Percentiles rank a stretch among this genome's conserved stretches.
Evolutionary conservation across 2,888 invertebrate species (phyloP).

Genomic region (Ceratothoa steindachneri): DNA sequence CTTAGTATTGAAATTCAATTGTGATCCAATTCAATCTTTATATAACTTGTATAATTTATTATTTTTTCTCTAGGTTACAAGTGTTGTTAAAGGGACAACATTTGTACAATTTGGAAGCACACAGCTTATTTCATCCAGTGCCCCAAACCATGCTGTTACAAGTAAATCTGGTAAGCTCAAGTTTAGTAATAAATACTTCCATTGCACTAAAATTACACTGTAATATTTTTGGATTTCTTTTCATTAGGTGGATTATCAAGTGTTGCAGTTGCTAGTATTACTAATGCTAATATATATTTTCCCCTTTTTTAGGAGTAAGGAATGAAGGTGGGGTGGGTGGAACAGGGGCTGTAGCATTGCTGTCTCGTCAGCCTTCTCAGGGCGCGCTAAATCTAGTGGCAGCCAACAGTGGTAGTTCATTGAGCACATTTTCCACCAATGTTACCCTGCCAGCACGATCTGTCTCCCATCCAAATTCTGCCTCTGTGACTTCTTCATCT

Average conservation of each 20-base stretch:
- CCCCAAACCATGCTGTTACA: constrained; percentile 33
- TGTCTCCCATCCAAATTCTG: neutral
- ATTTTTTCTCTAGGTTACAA: neutral
- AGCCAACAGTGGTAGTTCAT: neutral
- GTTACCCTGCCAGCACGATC: neutral
- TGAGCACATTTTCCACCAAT: neutral
- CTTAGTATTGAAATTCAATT: too few relatives aligned
- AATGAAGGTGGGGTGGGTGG: neutral
- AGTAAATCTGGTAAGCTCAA: constrained; percentile 29
- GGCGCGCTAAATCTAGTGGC: neutral
- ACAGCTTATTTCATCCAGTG: neutral
- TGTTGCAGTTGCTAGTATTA: too few relatives aligned
- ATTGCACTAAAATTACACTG: too few relatives aligned
- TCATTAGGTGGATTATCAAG: too few relatives aligned
- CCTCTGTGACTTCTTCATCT: constrained; percentile 14
- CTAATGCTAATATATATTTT: too few relatives aligned
- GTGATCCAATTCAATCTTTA: too few relatives aligned
- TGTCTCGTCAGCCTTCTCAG: neutral
- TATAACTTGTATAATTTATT: too few relatives aligned
- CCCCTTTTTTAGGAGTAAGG: neutral
- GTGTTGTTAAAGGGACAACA: neutral
- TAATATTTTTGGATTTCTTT: too few relatives aligned
- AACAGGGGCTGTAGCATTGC: neutral
- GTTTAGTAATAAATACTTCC: too few relatives aligned
- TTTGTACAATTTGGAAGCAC: constrained; percentile 7